Percentiles rank a stretch among this genome's conserved stretches.
Conservation (phyloP, 2,797 vertebrate genomes). For the Myiothlypis coronata region DNA sequence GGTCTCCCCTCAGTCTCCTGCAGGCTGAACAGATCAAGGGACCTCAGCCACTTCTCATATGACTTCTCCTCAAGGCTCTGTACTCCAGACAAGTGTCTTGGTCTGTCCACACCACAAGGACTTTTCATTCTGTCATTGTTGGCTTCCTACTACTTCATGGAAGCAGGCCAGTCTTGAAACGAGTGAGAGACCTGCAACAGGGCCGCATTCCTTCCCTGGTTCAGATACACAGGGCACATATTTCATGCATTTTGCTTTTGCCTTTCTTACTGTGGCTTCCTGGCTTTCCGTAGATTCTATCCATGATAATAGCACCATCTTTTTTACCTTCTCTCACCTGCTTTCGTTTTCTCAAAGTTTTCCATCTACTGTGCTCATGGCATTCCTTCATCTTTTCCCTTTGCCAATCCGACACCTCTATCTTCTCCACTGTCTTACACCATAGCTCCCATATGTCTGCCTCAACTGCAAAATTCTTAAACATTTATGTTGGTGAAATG, state of each 20-base stretch:
- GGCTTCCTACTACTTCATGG: background rate
- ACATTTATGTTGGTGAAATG: accelerated
- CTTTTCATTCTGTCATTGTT: accelerated
- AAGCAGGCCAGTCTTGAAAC: background rate
- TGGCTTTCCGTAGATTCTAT: background rate
- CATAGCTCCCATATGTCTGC: background rate
- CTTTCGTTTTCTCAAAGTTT: background rate
- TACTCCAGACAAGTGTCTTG: accelerated
- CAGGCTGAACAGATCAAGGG: background rate
- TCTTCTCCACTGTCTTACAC: background rate
- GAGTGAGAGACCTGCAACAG: background rate
- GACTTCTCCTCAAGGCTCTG: background rate
- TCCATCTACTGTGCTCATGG: background rate
- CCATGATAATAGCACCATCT: background rate
- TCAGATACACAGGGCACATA: accelerated
- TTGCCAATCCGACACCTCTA: accelerated
- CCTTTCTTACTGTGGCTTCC: background rate
- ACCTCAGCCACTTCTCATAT: background rate
- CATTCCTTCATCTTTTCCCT: background rate
- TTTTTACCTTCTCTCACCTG: background rate
- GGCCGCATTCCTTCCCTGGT: accelerated
- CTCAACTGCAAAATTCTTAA: background rate
- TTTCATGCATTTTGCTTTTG: background rate
- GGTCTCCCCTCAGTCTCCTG: background rate
- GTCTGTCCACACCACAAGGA: accelerated